phyloP scores from a whole-genome alignment of 2,888 invertebrate species.

The Drosophila leonis region DNA sequence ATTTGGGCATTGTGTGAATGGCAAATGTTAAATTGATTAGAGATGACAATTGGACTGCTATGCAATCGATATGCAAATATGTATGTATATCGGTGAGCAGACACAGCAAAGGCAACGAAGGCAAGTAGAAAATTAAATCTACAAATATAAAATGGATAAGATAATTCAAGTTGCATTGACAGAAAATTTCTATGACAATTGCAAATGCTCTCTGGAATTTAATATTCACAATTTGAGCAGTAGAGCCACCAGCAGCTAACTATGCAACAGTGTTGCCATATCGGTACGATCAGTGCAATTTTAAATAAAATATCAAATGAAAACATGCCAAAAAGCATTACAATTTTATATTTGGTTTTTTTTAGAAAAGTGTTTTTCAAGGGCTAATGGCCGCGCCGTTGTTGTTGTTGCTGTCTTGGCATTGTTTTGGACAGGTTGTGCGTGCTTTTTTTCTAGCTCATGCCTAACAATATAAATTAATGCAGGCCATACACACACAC shows the following conservation, averaged over 20 bases:
- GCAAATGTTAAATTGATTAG: not conserved
- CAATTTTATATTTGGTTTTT: not conserved
- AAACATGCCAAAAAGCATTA: conserved; percentile 10
- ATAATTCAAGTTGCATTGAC: not conserved
- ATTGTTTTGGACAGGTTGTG: conserved; percentile 66
- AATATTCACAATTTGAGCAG: too few species aligned
- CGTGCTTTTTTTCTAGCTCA: conserved; percentile 79
- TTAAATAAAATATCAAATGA: not conserved
- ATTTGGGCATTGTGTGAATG: too few species aligned
- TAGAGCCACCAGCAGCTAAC: not conserved
- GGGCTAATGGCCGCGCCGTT: conserved; percentile 15
- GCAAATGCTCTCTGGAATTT: not conserved
- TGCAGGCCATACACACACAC: conserved; percentile 53
- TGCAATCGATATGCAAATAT: not conserved
- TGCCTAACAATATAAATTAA: conserved; percentile 76
- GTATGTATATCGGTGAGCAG: not conserved
- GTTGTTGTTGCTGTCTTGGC: not conserved
- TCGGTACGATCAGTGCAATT: not conserved
- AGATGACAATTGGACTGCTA: not conserved
- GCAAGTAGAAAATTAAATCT: not conserved
- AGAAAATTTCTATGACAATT: not conserved
- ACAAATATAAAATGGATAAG: not conserved
- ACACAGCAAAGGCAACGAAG: not conserved
- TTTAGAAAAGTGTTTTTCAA: conserved; percentile 28
- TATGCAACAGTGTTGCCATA: conserved; percentile 6